Evolutionary conservation across 2,888 invertebrate genomes (phyloP).

Genomic region (Rotaria magnacalcarata): DNA sequence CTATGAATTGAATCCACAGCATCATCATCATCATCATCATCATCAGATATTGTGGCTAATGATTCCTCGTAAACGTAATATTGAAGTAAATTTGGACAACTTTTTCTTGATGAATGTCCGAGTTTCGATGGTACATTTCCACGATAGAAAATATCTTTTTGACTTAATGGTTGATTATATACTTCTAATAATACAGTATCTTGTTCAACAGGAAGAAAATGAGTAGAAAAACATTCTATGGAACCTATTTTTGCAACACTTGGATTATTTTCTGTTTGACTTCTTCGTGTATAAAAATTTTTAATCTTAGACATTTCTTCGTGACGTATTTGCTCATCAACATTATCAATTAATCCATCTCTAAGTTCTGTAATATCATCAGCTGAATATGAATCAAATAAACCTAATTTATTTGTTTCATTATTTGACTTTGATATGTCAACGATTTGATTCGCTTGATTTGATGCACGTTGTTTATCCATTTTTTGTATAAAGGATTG

Average conservation of each 20-base stretch:
- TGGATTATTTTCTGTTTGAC: neutral
- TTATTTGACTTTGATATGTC: neutral
- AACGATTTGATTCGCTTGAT: neutral
- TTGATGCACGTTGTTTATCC: neutral
- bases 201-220: neutral
- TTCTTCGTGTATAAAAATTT: neutral
- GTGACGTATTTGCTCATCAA: neutral
- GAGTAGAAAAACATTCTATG: neutral
- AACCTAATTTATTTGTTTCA: neutral
- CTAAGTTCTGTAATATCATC: neutral
- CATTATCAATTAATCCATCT: neutral
- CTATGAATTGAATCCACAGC: constrained; percentile 47
- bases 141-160: constrained; percentile 57
- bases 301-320: neutral
- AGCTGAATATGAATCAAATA: neutral
- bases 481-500: neutral
- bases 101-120: constrained; percentile 65
- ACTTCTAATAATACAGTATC: neutral
- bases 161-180: constrained; percentile 50
- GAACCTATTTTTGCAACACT: neutral
- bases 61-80: neutral
- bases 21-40: constrained; percentile 47
- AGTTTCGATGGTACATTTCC: constrained; percentile 49
- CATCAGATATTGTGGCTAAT: constrained; percentile 36
- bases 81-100: constrained; percentile 72